These are phyloP conservation scores for Myotis davidii DNA, from an alignment of 2,113 vertebrate species.

Conservation along the genomic window DNA sequence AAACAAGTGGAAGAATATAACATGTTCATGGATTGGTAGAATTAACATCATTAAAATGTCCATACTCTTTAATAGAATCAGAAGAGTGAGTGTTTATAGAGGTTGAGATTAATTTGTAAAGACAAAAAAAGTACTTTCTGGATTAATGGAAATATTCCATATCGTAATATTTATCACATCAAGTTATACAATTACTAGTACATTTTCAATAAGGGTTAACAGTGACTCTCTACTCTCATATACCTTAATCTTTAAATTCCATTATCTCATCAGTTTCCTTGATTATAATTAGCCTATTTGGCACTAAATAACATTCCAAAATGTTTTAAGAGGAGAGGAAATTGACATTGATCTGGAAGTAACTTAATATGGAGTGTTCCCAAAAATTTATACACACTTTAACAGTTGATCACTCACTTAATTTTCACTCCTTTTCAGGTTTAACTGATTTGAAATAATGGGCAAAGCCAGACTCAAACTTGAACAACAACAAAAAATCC, in stretches of 20 bases:
- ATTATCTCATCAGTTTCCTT: not conserved
- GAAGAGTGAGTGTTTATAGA: not conserved
- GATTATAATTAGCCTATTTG: not conserved
- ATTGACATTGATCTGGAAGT: not conserved
- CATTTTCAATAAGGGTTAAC: not conserved
- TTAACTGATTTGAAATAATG: no score
- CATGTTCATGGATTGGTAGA: no score
- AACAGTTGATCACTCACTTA: no score
- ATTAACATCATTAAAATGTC: no score
- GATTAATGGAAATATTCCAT: not conserved
- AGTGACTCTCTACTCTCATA: not conserved
- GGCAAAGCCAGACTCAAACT: no score
- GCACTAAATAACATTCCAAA: constrained; percentile 4
- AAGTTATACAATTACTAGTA: not conserved
- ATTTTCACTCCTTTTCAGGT: no score
- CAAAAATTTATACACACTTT: no score
- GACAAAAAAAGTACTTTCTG: not conserved
- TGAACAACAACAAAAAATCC: no score
- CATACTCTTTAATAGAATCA: not conserved
- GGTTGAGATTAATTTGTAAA: not conserved
- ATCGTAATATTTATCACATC: not conserved
- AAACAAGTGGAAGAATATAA: no score
- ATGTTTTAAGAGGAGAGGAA: not conserved
- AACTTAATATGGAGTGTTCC: not conserved
- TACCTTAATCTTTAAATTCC: constrained; percentile 23